Percentiles rank a stretch among this genome's conserved stretches.
These are phyloP conservation scores for Sesamia nonagrioides DNA, from an alignment of 1,140 invertebrate species.

Conservation along the genomic window DNA sequence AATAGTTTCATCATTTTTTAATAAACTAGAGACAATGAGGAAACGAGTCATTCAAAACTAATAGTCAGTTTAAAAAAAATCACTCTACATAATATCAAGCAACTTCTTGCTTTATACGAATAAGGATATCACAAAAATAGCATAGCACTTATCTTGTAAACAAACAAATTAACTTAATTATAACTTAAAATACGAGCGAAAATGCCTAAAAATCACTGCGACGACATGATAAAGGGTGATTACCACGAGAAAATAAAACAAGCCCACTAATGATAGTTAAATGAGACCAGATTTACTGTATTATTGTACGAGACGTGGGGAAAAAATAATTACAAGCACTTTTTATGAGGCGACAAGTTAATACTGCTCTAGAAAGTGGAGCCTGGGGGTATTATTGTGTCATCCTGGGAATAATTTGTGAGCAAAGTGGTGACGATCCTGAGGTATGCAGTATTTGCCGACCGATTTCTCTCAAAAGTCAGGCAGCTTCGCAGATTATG, in stretches of 20 bases:
- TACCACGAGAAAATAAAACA: conserved; percentile 39
- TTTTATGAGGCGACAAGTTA: conserved; percentile 40
- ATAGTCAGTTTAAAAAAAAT: no score
- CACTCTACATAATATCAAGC: no score
- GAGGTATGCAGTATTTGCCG: conserved; percentile 33
- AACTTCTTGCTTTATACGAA: no score
- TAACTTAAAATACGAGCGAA: conserved; percentile 16
- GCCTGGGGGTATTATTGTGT: conserved; percentile 34
- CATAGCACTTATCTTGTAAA: conserved; percentile 2
- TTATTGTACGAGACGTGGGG: conserved; percentile 52
- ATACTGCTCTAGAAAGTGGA: conserved; percentile 33
- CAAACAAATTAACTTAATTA: conserved; percentile 25
- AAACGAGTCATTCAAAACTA: no score
- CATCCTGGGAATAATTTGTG: conserved; percentile 46
- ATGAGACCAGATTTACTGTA: conserved; percentile 57
- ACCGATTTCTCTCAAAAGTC: conserved; percentile 14
- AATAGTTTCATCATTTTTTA: neutral
- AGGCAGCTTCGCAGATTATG: conserved; percentile 24
- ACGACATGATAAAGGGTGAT: conserved; percentile 28
- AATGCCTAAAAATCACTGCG: conserved; percentile 30
- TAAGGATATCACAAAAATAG: no score
- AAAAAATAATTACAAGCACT: conserved; percentile 45
- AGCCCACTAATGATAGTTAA: conserved; percentile 55
- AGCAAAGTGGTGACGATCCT: conserved; percentile 20
- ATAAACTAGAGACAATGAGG: no score